Evolutionary conservation across 2,797 vertebrate species (phyloP), one percentile per base, ranked within the genome.

Genomic region (Coregonus suidteri): DNA sequence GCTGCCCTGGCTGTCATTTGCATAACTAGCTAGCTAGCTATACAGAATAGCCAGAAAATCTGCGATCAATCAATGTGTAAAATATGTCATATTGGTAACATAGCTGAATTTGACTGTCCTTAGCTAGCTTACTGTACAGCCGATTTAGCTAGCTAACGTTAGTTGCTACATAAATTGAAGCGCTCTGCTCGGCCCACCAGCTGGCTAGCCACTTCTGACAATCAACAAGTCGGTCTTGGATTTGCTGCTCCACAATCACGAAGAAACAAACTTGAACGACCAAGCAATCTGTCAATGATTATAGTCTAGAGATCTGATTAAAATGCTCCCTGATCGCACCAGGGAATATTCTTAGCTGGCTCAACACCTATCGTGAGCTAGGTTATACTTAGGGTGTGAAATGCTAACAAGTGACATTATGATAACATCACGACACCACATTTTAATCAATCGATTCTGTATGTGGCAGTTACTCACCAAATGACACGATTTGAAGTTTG

Each of bases 401-500:
- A 81, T 59, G 52, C 34, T 25, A 51, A 20, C 53, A 9, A 4
- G 30, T 34, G 25, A 59, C 25, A 41, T 35, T 71, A 62, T 13
- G 35, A 53, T 7, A 69, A 71, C 41, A 68, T 56, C 54, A 53
- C 30, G 4, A 14, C n/a, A 31, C 64, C 6, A 51, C 5, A 7
- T 64, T 35, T 18, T n/a, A 20, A 62, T 20, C 18, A 74, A 62
- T n/a, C 31, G 56, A 20, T 41, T 68, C 14, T 34, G 14, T 25
- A 41, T 16, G 37, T 74, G 11, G n/a, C 34, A 62, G 34, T 15
- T 15, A 87, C 82, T 86, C 75, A 87, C 83, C 82, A 5, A 47
- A 3, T 52, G 18, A n/a, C 35, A 35, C 13, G 14, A 31, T 37
- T 4, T 67, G n/a, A 0, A 65, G 67, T 35, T 34, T 82, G 66